phyloP scores from a whole-genome alignment of 2,888 invertebrate species.

The Catocala fraxini region DNA sequence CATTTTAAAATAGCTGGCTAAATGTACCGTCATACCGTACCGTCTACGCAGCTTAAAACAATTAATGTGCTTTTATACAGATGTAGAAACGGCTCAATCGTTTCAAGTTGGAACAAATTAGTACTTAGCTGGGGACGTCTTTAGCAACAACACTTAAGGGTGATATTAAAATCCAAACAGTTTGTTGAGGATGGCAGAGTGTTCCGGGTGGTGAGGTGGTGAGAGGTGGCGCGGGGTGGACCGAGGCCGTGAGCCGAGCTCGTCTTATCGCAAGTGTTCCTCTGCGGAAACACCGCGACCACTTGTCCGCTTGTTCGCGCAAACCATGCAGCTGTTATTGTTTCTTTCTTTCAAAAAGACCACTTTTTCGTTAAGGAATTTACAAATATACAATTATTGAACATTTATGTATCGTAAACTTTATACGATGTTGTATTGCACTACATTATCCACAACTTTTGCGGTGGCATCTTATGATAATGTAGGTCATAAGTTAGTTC shows the following conservation, averaged over 20 bases:
- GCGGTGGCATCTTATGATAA: too few species aligned
- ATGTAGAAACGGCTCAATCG: slow-evolving; percentile 67
- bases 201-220: slow-evolving; percentile 34
- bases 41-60: slow-evolving; percentile 36
- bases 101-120: slow-evolving; percentile 81
- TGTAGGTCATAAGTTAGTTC: too few species aligned
- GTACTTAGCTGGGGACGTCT: slow-evolving; percentile 80
- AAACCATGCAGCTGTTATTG: slow-evolving; percentile 50
- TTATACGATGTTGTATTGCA: too few species aligned
- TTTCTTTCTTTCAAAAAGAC: background rate
- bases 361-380: too few species aligned
- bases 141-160: slow-evolving; percentile 83
- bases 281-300: slow-evolving; percentile 80
- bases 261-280: slow-evolving; percentile 77
- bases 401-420: too few species aligned
- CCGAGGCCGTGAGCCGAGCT: slow-evolving; percentile 51
- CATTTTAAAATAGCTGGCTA: slow-evolving; percentile 21
- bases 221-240: slow-evolving; percentile 38
- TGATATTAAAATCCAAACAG: slow-evolving; percentile 86
- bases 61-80: slow-evolving; percentile 42
- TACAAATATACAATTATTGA: too few species aligned
- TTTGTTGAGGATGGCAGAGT: slow-evolving; percentile 58
- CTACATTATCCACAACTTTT: too few species aligned
- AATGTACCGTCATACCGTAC: slow-evolving; percentile 8
- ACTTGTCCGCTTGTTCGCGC: slow-evolving; percentile 63